Conservation (phyloP, 1,140 invertebrate genomes). For the Monochamus saltuarius region DNA sequence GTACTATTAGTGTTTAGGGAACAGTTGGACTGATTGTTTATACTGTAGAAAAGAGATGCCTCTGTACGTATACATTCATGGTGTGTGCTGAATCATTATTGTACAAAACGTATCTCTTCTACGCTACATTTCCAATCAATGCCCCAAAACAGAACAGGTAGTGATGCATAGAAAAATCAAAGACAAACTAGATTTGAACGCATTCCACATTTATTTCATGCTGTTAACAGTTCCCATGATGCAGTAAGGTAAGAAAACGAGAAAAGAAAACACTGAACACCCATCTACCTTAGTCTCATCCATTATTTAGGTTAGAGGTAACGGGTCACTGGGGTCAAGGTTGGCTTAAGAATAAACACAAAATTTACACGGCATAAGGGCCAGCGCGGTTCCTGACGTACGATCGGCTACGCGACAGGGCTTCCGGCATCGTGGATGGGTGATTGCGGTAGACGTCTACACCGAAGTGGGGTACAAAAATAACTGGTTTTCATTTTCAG, state of each 20-base stretch:
- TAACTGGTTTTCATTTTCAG: slow-evolving; percentile 30
- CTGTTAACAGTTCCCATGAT: slow-evolving; percentile 3
- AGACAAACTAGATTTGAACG: background rate
- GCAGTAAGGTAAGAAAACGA: background rate
- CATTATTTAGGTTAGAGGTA: slow-evolving; percentile 27
- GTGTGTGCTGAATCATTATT: no score
- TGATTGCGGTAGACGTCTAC: slow-evolving; percentile 18
- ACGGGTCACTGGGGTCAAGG: slow-evolving; percentile 31
- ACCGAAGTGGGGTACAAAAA: slow-evolving; percentile 27
- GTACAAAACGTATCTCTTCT: no score
- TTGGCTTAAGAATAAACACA: slow-evolving; percentile 29
- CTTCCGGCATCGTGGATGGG: slow-evolving; percentile 7
- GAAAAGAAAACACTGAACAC: slow-evolving; percentile 27
- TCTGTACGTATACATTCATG: no score
- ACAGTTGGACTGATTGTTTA: no score
- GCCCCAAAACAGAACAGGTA: no score
- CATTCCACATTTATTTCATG: slow-evolving; percentile 7
- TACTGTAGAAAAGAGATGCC: no score
- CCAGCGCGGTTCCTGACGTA: background rate
- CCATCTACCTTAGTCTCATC: slow-evolving; percentile 29
- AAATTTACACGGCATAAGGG: slow-evolving; percentile 20
- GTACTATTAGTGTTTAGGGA: no score
- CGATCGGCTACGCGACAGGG: slow-evolving; percentile 8
- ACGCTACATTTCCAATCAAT: no score
- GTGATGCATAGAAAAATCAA: slow-evolving; percentile 9